Evolutionary conservation across 2,888 invertebrate species (phyloP), one percentile per base, ranked within the genome.

Genomic region (Hemaris fuciformis): DNA sequence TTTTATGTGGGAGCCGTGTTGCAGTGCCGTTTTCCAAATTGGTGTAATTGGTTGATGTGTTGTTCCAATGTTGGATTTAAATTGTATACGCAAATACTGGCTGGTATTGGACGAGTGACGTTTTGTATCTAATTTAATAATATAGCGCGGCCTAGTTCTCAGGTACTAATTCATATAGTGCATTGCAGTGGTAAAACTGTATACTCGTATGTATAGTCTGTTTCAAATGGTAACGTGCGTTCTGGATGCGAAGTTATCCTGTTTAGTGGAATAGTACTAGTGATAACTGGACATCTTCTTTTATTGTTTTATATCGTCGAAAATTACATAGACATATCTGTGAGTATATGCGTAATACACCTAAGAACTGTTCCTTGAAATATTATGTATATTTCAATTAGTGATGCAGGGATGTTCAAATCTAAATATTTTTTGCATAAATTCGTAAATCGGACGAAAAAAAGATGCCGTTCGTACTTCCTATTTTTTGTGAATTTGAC

Each of bases 1-100:
- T 31, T 53, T 27, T 31, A 53, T 15, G 53, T 53, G 53, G 31
- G 53, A 31, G 48, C 61, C 48, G 15, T 7, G 53, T 53, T 18
- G 27, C 15, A 31, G 1, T 31, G 27, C 18, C 18, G 31, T 31
- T 53, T 53, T 53, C 10, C 27, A 31, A 53, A 53, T 53, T 53
- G 31, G 8, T 31, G 1, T 53, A 8, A 31, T 53, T 53, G 53
- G 27, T 31, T 31, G 18, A 53, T 45, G 13, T 45, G 18, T 45
- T 18, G 25, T n/a, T 48, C n/a, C 27, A 4, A 31, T 53, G 27
- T 53, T 53, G 10, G 18, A 53, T 27, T 18, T 53, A 53, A 31
- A 18, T 53, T 18, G 18, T 53, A 18, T 53, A 5, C 27, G 31
- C 15, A 15, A 46, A 48, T 53, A 18, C 18, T n/a, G 23, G 4